phyloP scores from a whole-genome alignment of 2,797 vertebrate genomes.

The Natrix natrix region DNA sequence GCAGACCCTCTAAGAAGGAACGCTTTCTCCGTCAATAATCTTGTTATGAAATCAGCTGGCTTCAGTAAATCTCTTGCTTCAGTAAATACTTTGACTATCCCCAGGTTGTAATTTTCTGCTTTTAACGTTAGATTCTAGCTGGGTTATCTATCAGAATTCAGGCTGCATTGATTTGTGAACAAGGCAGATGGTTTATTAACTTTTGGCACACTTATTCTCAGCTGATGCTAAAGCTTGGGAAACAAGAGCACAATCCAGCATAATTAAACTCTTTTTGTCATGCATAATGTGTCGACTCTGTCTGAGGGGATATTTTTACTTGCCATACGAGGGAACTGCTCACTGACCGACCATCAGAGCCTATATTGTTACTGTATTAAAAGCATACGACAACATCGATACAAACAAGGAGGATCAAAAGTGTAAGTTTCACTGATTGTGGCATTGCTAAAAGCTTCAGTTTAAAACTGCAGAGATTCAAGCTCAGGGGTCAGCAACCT shows the following conservation, averaged over 20 bases:
- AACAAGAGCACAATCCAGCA: neutral
- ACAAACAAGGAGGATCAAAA: neutral
- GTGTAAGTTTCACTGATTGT: neutral
- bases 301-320: neutral
- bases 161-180: neutral
- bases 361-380: neutral
- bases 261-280: slow-evolving; percentile 5
- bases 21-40: slow-evolving; percentile 20
- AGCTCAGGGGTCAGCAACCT: too few species aligned
- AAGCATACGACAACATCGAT: neutral
- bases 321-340: neutral
- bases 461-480: neutral
- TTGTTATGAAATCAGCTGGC: slow-evolving; percentile 11
- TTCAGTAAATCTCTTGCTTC: slow-evolving; percentile 38
- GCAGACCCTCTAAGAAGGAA: slow-evolving; percentile 16
- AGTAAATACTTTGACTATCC: slow-evolving; percentile 43
- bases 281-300: neutral
- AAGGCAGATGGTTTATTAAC: neutral
- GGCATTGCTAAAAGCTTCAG: neutral
- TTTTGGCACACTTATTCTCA: slow-evolving; percentile 26
- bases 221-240: slow-evolving; percentile 2
- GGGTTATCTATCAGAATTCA: slow-evolving; percentile 1
- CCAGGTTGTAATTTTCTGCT: slow-evolving; percentile 34
- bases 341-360: neutral
- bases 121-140: slow-evolving; percentile 4